Base-by-base conservation (phyloP, 2,888 invertebrate genomes). In the Stenotaenia linearis region DNA sequence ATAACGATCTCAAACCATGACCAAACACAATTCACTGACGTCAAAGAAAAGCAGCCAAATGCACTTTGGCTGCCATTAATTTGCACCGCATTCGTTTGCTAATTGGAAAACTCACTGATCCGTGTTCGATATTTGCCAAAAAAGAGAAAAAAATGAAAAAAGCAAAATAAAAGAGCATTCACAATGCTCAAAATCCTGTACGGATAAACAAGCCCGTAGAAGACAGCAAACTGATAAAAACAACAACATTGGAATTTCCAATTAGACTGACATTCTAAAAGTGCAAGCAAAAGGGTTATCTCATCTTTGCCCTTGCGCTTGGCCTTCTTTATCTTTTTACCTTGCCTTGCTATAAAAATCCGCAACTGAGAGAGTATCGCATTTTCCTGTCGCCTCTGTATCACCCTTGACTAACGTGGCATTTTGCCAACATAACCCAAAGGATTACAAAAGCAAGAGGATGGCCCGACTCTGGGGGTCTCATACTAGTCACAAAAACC, bases 311-410 rank as follows among this genome's bases (percentile, higher is more conserved):
- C 61, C 61, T 61, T 61, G 61, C 25, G 61, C 61, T 61, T 61
- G 61, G 61, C 61, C 61, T 61, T 61, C 61, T 61, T 61, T 61
- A 61, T 61, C 61, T 61, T 61, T 61, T 61, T 61, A 61, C 61
- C 61, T 61, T 61, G 12, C 25, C 61, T 45, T 61, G 61, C 61
- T 25, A 61, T 61, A 61, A 61, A 61, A 61, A 61, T 61, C 61
- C 61, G 61, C 61, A 61, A 61, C 61, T 61, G 61, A 61, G 61
- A 28, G 61, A 61, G 61, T 61, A 61, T 61, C 61, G 61, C 61
- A 61, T 61, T 61, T 61, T 61, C 61, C 61, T 61, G 61, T 61
- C 61, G 61, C 61, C 61, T 61, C 61, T 61, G 61, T 61, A 61
- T 61, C 61, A 61, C 61, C 61, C 61, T 61, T 61, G 61, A 61